Conservation (phyloP, 2,888 invertebrate species). For the Leucoptera coffeella region DNA sequence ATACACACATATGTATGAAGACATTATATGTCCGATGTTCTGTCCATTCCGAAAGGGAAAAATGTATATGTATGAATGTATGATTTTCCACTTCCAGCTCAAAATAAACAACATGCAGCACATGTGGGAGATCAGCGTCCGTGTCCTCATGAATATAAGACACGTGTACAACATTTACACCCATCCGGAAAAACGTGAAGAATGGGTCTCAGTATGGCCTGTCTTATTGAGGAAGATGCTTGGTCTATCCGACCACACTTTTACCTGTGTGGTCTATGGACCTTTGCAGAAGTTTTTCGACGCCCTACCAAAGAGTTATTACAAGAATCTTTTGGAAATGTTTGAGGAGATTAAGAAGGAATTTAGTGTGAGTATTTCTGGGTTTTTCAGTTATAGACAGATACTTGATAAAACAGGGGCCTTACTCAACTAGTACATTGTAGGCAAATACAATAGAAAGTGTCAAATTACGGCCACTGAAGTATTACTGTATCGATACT, state of each 20-base stretch:
- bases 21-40: too few species aligned
- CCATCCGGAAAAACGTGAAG: constrained; percentile 55
- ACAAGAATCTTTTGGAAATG: constrained; percentile 41
- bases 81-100: too few species aligned
- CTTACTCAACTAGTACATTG: too few species aligned
- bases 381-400: too few species aligned
- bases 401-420: too few species aligned
- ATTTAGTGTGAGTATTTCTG: constrained; percentile 36
- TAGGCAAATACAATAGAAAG: too few species aligned
- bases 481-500: too few species aligned
- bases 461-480: too few species aligned
- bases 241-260: constrained; percentile 60
- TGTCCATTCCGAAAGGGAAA: too few species aligned
- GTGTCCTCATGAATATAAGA: constrained; percentile 55
- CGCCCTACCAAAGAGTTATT: constrained; percentile 49
- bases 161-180: constrained; percentile 61
- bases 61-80: too few species aligned
- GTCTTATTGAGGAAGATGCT: constrained; percentile 60
- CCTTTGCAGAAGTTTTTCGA: constrained; percentile 56
- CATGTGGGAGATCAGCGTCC: constrained; percentile 55
- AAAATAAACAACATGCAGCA: constrained; percentile 59
- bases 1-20: too few species aligned
- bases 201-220: constrained; percentile 54
- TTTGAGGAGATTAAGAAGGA: constrained; percentile 55
- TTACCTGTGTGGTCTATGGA: constrained; percentile 59